Evolutionary conservation across 2,797 vertebrate genomes (phyloP).

Genomic region (Tapera naevia): DNA sequence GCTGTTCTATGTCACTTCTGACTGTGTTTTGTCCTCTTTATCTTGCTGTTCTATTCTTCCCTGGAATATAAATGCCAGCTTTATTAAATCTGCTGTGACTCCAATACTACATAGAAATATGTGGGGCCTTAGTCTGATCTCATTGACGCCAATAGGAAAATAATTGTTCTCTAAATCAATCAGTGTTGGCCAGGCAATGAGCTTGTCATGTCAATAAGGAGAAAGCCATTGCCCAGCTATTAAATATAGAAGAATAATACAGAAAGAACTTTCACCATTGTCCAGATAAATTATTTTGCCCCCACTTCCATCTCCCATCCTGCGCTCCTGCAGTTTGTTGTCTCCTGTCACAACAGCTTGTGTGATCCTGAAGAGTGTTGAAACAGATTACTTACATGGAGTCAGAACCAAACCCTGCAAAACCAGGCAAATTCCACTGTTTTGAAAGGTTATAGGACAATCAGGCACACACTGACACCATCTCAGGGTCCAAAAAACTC

Average conservation of each 20-base stretch:
- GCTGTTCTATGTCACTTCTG: not conserved
- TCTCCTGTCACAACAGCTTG: not conserved
- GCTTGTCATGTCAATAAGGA: not conserved
- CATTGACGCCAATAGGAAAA: not conserved
- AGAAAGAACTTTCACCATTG: not conserved
- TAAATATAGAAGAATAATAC: not conserved
- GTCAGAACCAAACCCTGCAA: not conserved
- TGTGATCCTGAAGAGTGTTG: not conserved
- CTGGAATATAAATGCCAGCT: not conserved
- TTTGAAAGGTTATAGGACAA: not conserved
- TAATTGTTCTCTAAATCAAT: not conserved
- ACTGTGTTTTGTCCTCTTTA: not conserved
- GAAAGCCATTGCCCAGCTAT: not conserved
- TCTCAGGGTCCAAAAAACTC: not conserved
- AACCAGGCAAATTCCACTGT: not conserved
- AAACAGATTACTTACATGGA: not conserved
- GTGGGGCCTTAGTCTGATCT: not conserved
- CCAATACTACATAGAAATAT: not conserved
- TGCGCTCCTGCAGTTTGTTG: not conserved
- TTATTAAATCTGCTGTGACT: not conserved
- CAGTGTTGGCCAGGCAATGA: not conserved
- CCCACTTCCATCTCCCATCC: not conserved
- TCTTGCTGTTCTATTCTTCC: constrained; percentile 38
- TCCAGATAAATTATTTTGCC: not conserved
- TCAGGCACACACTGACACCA: accelerated